Evolutionary conservation across 2,888 invertebrate genomes (phyloP).

Genomic region (Drosophila melanocephala): DNA sequence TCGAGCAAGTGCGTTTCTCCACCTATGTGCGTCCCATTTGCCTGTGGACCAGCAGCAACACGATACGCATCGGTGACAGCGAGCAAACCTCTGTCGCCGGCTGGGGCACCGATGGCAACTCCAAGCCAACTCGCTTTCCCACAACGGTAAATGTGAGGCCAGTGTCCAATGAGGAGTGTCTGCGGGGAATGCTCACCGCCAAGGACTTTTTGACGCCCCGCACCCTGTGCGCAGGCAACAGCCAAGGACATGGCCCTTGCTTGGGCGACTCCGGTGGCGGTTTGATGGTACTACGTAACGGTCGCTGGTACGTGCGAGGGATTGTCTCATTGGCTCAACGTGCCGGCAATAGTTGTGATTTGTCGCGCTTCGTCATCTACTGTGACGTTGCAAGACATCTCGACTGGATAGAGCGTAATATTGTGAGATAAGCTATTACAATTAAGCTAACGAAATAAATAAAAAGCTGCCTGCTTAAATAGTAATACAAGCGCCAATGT

Average conservation of each 20-base stretch:
- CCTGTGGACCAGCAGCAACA: slow-evolving; percentile 75
- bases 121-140: slow-evolving; percentile 61
- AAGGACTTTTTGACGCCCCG: slow-evolving; percentile 69
- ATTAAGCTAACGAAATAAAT: slow-evolving; percentile 29
- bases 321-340: slow-evolving; percentile 86
- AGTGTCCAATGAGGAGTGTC: slow-evolving; percentile 57
- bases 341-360: slow-evolving; percentile 86
- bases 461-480: slow-evolving; percentile 39
- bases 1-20: slow-evolving; percentile 37
- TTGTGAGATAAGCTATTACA: slow-evolving; percentile 72
- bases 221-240: slow-evolving; percentile 81
- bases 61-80: slow-evolving; percentile 79
- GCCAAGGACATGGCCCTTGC: slow-evolving; percentile 81
- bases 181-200: slow-evolving; percentile 60
- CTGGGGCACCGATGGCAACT: slow-evolving; percentile 86
- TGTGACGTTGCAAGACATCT: slow-evolving; percentile 88
- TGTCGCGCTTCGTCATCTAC: slow-evolving; percentile 88
- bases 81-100: slow-evolving; percentile 86
- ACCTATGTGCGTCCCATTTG: slow-evolving; percentile 79
- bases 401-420: slow-evolving; percentile 86
- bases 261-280: slow-evolving; percentile 88
- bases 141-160: slow-evolving; percentile 55
- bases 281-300: slow-evolving; percentile 85
- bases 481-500: slow-evolving; percentile 22
- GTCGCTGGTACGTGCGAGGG: slow-evolving; percentile 85